phyloP scores from a whole-genome alignment of 2,888 invertebrate species.

The Germaria angustata region DNA sequence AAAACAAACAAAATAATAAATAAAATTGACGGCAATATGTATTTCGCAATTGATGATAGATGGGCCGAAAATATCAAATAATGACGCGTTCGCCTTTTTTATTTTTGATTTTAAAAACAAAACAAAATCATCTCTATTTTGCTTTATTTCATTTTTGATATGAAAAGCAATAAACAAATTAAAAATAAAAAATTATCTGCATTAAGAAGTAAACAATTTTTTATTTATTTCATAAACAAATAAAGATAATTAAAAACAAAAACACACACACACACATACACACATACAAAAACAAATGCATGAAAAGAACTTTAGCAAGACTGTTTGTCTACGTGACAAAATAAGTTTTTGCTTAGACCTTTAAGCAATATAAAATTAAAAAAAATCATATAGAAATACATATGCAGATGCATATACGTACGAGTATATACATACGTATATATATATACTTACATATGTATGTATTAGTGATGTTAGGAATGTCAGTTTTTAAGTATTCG shows the following conservation, averaged over 20 bases:
- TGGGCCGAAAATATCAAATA: slow-evolving; percentile 32
- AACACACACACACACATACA: too few relatives aligned
- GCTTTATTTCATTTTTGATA: not conserved
- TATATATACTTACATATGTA: not conserved
- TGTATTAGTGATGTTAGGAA: too few relatives aligned
- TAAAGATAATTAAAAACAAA: not conserved
- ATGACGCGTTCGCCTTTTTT: slow-evolving; percentile 26
- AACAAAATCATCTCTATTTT: not conserved
- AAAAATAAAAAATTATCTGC: not conserved
- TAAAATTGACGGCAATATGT: not conserved
- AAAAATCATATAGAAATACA: not conserved
- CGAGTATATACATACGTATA: too few relatives aligned
- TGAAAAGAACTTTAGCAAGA: slow-evolving; percentile 24
- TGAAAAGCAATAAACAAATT: not conserved
- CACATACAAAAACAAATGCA: not conserved
- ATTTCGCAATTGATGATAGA: slow-evolving; percentile 23
- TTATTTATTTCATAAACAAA: not conserved
- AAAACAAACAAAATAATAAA: not conserved
- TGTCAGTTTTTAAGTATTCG: too few relatives aligned
- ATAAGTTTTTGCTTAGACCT: not conserved
- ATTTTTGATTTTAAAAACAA: not conserved
- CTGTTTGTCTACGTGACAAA: slow-evolving; percentile 51
- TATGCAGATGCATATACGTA: not conserved
- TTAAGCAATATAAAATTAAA: not conserved
- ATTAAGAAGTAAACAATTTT: slow-evolving; percentile 1